Base-by-base conservation (phyloP, 2,113 vertebrate species). In the Ceyx margarethae region DNA sequence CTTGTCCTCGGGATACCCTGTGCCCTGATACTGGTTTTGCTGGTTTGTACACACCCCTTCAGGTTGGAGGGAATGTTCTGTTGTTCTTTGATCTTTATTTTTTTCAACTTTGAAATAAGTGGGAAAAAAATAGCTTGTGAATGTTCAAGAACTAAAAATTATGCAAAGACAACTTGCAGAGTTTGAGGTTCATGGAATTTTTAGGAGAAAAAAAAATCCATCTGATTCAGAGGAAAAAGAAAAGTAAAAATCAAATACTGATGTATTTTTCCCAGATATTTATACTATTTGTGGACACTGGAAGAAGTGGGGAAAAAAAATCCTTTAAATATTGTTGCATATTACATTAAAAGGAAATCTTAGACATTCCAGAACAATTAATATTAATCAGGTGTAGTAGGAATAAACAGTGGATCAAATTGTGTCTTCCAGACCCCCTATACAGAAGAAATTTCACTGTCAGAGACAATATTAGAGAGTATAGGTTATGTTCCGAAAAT, bases 271-370 rank as follows among this genome's bases (percentile, higher is more conserved):
- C 6, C 7, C 23, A 54, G 9, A 62, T 67, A 29, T 12, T 26
- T 29, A 81, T 10, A 62, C 8, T 62, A 35, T 43, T 78, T 53
- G 46, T 29, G n/a, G 79, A 67, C 8, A n/a, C 2, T 23, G 7
- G 46, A 85, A 76, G 15, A 35, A 26, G 5, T 25, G 48, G 2
- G 0, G 1, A 17, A 31, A 0, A 4, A 1, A 17, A 11, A 8
- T 0, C 0, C 20, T 7, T 57, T 62, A 61, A 54, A 42, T 54
- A 58, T n/a, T 64, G 3, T 71, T 84, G 9, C 23, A 64, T 67
- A 13, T 5, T 15, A 10, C 10, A 51, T 60, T 14, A 50, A 54
- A 45, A 4, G 21, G 2, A 85, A 62, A 75, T 78, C 33, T 84
- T 71, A 42, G 13, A 56, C 3, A 31, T 60, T 85, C 15, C 9